A percentile compares a stretch with the other conserved stretches of the same genome.
These are phyloP conservation scores for Aurelia sp. DNA, from an alignment of 30 jellyfish, hydroid and myxozoan genomes.

Conservation along the genomic window DNA sequence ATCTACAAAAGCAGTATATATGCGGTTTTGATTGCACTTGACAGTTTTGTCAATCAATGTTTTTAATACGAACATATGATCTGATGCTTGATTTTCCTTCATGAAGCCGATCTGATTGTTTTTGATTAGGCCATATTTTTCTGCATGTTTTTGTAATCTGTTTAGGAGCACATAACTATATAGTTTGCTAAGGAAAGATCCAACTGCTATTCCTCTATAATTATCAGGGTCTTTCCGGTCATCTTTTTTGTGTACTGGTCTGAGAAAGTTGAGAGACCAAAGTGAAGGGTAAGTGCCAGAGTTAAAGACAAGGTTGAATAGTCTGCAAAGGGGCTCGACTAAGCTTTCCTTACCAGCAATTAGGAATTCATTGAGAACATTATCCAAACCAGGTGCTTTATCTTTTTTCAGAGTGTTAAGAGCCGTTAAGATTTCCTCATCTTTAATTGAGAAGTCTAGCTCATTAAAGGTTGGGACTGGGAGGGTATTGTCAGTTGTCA, in stretches of 20 bases:
- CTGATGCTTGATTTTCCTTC: conserved; percentile 22
- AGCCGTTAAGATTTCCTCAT: neutral
- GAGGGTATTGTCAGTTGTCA: neutral
- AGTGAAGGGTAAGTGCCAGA: conserved; percentile 13
- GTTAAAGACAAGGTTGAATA: conserved; percentile 8
- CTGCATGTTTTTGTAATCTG: neutral
- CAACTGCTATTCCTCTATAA: conserved; percentile 11
- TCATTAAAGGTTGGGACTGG: conserved; percentile 5
- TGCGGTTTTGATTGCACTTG: neutral
- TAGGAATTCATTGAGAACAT: conserved; percentile 14
- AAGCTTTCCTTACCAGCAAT: conserved; percentile 11
- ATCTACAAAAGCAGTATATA: neutral
- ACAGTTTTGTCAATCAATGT: conserved; percentile 29
- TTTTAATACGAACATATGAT: conserved; percentile 19
- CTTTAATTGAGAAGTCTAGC: conserved; percentile 11
- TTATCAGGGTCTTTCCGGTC: conserved; percentile 24
- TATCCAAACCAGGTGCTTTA: conserved; percentile 26
- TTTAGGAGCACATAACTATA: conserved; percentile 1
- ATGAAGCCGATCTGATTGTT: conserved; percentile 21
- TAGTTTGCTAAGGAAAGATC: conserved; percentile 29
- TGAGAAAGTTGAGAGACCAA: conserved; percentile 19
- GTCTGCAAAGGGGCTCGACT: neutral
- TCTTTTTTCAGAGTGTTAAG: neutral
- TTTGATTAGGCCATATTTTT: neutral
- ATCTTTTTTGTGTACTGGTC: neutral